These are phyloP conservation scores for Cheilosia impressa DNA, from an alignment of 2,888 invertebrate species.

Conservation along the genomic window DNA sequence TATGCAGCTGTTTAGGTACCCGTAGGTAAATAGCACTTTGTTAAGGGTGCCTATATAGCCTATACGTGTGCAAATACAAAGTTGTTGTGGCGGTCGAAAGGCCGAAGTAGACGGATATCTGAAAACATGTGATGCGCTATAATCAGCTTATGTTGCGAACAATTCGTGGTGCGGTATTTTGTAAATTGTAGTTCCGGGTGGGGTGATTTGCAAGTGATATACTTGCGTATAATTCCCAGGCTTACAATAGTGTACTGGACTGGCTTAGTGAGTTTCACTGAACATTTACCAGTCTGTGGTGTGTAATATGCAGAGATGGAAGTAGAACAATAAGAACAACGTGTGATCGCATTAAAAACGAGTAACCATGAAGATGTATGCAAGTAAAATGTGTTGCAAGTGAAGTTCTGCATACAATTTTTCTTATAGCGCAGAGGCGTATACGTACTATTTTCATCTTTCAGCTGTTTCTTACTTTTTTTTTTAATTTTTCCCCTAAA, in stretches of 20 bases:
- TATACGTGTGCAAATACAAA: background rate
- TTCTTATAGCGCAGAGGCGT: no score
- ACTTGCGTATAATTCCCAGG: conserved; percentile 18
- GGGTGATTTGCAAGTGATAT: background rate
- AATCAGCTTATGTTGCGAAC: conserved; percentile 1
- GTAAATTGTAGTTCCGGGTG: conserved; percentile 3
- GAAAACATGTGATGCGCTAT: background rate
- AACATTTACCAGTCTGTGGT: background rate
- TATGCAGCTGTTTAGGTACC: background rate
- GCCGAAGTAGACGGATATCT: background rate
- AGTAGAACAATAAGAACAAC: no score
- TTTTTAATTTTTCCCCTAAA: no score
- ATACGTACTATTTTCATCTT: no score
- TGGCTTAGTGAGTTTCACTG: background rate
- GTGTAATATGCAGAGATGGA: no score
- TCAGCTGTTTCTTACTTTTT: no score
- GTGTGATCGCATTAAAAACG: no score
- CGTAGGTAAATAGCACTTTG: no score
- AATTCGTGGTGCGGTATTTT: background rate
- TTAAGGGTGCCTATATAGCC: no score
- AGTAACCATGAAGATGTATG: no score
- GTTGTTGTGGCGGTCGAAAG: background rate
- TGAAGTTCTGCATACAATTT: no score
- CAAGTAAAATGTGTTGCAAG: no score
- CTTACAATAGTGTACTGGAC: background rate